phyloP scores from a whole-genome alignment of 2,888 invertebrate genomes.

The Limenitis camilla region DNA sequence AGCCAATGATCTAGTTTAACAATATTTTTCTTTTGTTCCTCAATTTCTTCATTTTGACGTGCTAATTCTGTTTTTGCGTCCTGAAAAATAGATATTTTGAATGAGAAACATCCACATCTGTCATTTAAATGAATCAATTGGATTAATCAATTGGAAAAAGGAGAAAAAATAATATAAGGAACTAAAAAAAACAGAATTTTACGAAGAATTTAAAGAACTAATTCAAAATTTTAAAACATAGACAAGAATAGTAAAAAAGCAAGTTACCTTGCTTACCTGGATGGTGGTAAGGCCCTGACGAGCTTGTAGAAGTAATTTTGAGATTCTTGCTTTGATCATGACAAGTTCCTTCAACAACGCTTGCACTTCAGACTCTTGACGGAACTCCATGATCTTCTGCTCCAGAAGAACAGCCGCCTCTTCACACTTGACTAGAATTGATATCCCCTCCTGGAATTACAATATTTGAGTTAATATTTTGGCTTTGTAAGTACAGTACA shows the following conservation, averaged over 20 bases:
- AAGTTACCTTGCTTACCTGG: conserved; percentile 68
- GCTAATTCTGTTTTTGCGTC: conserved; percentile 61
- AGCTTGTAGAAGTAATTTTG: conserved; percentile 79
- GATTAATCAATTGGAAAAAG: too few relatives aligned
- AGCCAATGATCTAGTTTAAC: conserved; percentile 68
- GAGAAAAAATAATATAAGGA: too few relatives aligned
- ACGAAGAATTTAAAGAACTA: too few relatives aligned
- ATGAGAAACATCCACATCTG: not conserved
- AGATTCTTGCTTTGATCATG: conserved; percentile 77
- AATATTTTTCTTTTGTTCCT: conserved; percentile 56
- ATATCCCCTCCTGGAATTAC: conserved; percentile 77
- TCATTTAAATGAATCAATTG: too few relatives aligned
- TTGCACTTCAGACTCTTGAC: conserved; percentile 78
- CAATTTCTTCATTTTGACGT: conserved; percentile 51
- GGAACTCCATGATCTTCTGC: conserved; percentile 75
- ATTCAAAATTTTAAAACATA: too few relatives aligned
- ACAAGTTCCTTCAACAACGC: conserved; percentile 71
- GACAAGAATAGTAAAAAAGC: conserved; percentile 5
- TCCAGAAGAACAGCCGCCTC: conserved; percentile 79
- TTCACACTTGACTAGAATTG: conserved; percentile 80
- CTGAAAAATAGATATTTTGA: conserved; percentile 34
- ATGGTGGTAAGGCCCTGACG: conserved; percentile 77
- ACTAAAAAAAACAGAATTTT: too few relatives aligned
- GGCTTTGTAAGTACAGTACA: not conserved
- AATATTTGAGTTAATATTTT: not conserved